Evolutionary conservation across 1,140 invertebrate species (phyloP).

Genomic region (Plectrocnemia conspersa): DNA sequence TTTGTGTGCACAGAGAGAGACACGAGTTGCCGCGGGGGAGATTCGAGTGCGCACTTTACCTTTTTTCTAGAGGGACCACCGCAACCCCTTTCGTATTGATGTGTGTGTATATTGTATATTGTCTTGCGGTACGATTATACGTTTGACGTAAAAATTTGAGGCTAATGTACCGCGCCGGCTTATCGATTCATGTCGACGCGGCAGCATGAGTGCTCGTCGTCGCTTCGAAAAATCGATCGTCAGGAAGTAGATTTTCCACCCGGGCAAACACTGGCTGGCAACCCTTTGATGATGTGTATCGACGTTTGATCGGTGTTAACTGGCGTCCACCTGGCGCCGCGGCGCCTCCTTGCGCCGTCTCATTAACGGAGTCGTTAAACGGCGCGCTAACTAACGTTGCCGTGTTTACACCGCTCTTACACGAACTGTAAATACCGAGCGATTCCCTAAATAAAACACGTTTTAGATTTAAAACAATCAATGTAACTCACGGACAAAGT

Average conservation of each 20-base stretch:
- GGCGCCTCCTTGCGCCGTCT: conserved; percentile 2
- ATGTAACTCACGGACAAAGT: too few relatives aligned
- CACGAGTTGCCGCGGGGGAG: conserved; percentile 18
- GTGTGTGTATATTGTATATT: too few relatives aligned
- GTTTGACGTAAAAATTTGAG: too few relatives aligned
- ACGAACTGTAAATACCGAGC: too few relatives aligned
- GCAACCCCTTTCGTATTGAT: conserved; percentile 7
- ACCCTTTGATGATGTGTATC: conserved; percentile 11
- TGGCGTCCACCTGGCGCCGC: conserved; percentile 27
- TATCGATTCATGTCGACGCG: too few relatives aligned
- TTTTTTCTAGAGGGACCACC: conserved; percentile 21
- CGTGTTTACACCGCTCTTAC: too few relatives aligned
- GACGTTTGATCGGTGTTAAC: neutral
- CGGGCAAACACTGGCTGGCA: conserved; percentile 3
- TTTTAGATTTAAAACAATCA: too few relatives aligned
- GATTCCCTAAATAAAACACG: too few relatives aligned
- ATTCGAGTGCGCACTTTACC: conserved; percentile 23
- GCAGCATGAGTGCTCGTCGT: too few relatives aligned
- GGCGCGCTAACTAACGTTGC: conserved; percentile 5
- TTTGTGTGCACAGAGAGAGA: conserved; percentile 17
- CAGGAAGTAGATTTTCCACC: neutral
- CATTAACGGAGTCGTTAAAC: conserved; percentile 13
- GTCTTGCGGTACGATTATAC: too few relatives aligned
- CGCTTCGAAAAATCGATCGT: neutral
- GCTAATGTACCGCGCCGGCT: too few relatives aligned